These are phyloP conservation scores for Bos taurus DNA, from an alignment of 2,113 vertebrate genomes.

Conservation along the genomic window ARS-UCD2.0 NC_037346.1:15144501-15145000, in stretches of 20 bases:
- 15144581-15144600: neutral
- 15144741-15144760: constrained; percentile 94
- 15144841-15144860: neutral
- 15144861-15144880: too few species aligned
- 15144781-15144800: neutral
- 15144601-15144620: constrained; percentile 95
- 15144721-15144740: constrained; percentile 95
- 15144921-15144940: too few species aligned
- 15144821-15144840: neutral
- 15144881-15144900: too few species aligned
- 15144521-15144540: constrained; percentile 27
- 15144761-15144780: neutral
- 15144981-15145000: too few species aligned
- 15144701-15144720: constrained; percentile 95
- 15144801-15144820: neutral
- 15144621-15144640: constrained; percentile 95
- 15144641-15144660: constrained; percentile 95
- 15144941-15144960: too few species aligned
- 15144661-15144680: constrained; percentile 95
- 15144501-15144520: constrained; percentile 21
- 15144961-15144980: rapidly evolving
- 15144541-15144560: constrained; percentile 30
- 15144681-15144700: constrained; percentile 95
- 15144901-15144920: rapidly evolving
- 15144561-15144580: neutral